Percentiles rank a stretch among this genome's conserved stretches.
Conservation (phyloP, 2,888 invertebrate genomes). For the Meloe dianella region DNA sequence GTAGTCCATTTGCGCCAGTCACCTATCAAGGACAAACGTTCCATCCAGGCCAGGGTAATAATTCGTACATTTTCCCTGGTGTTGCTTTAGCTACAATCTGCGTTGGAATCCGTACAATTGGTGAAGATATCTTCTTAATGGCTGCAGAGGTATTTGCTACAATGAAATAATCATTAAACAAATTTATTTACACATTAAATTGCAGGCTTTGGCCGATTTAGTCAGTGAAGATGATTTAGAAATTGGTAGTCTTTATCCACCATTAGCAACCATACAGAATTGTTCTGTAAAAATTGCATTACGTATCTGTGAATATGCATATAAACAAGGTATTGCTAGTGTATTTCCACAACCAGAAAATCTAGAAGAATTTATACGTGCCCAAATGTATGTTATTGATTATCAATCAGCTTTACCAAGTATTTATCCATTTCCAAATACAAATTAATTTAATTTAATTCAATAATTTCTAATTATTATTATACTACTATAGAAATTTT, state of each 20-base stretch:
- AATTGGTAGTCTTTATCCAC: slow-evolving; percentile 90
- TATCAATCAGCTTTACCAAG: slow-evolving; percentile 74
- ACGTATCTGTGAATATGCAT: slow-evolving; percentile 82
- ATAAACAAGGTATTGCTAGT: slow-evolving; percentile 79
- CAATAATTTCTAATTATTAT: not conserved
- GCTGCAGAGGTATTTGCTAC: slow-evolving; percentile 76
- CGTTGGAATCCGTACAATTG: slow-evolving; percentile 87
- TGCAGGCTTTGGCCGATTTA: slow-evolving; percentile 77
- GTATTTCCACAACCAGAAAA: slow-evolving; percentile 78
- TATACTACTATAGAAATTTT: too few relatives aligned
- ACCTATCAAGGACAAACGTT: slow-evolving; percentile 78
- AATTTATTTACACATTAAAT: slow-evolving; percentile 33
- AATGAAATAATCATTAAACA: not conserved
- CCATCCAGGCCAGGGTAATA: slow-evolving; percentile 96
- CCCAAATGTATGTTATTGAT: slow-evolving; percentile 79
- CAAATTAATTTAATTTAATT: slow-evolving; percentile 26
- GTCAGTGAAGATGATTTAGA: slow-evolving; percentile 82
- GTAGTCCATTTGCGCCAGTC: slow-evolving; percentile 93
- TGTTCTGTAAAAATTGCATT: slow-evolving; percentile 89
- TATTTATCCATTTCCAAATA: slow-evolving; percentile 68
- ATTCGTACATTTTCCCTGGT: slow-evolving; percentile 97
- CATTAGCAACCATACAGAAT: slow-evolving; percentile 79
- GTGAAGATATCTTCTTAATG: slow-evolving; percentile 89
- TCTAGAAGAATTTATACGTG: slow-evolving; percentile 75
- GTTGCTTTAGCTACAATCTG: slow-evolving; percentile 89